phyloP scores from a whole-genome alignment of 92 coral and sea anemone species.

The Epizoanthus rinbou region DNA sequence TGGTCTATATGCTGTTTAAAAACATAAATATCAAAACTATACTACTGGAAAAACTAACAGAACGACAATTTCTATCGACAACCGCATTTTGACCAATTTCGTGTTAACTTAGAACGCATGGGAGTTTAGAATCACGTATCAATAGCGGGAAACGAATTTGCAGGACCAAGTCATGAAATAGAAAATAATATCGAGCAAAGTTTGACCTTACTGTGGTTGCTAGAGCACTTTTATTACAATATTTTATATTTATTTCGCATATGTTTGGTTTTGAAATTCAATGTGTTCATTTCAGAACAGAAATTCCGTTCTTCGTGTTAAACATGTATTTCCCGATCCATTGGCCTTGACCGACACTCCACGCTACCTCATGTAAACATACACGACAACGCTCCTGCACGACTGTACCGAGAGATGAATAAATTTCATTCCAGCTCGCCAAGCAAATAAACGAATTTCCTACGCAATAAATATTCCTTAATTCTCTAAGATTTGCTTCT shows the following conservation, averaged over 20 bases:
- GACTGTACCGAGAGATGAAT: conserved; percentile 26
- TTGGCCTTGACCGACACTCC: conserved; percentile 47
- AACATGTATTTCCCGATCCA: background rate
- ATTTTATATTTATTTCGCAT: background rate
- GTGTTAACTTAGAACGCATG: background rate
- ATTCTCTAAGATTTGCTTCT: conserved; percentile 16
- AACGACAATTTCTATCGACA: background rate
- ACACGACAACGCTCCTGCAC: conserved; percentile 21
- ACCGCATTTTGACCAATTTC: background rate
- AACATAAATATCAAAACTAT: background rate
- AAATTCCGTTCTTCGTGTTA: background rate
- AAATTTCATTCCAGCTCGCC: conserved; percentile 49
- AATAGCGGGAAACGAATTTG: background rate
- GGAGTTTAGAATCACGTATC: background rate
- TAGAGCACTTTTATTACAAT: conserved; percentile 11
- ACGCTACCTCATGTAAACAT: conserved; percentile 52
- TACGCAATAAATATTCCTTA: background rate
- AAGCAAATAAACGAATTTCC: conserved; percentile 49
- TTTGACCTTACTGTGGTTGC: background rate
- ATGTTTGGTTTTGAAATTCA: conserved; percentile 2
- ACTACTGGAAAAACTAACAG: background rate
- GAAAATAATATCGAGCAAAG: background rate
- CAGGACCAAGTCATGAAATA: conserved; percentile 13
- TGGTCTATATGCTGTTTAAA: background rate
- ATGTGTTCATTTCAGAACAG: background rate